Evolutionary conservation across 2,888 invertebrate species (phyloP).

Genomic region (Nemapogon koenigi): DNA sequence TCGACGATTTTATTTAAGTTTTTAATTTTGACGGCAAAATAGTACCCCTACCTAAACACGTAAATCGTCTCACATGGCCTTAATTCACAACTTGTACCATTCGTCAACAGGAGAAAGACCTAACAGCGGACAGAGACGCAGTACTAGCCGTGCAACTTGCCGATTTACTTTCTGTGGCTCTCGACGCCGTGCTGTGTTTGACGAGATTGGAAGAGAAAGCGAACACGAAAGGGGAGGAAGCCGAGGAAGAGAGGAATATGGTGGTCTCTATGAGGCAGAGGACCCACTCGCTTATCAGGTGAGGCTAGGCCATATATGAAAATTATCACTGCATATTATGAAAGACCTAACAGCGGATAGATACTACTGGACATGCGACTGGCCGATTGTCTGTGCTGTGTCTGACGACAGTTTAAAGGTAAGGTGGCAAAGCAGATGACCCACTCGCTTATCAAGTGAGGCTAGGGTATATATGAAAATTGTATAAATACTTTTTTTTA

Average conservation of each 20-base stretch:
- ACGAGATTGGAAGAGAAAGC: conserved; percentile 24
- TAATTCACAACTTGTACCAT: no score
- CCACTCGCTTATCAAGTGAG: no score
- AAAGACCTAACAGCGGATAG: no score
- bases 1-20: no score
- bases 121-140: conserved; percentile 31
- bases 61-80: neutral
- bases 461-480: no score
- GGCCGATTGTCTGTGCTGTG: no score
- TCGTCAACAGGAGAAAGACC: conserved; percentile 35
- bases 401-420: no score
- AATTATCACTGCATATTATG: no score
- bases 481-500: no score
- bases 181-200: conserved; percentile 37
- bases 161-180: conserved; percentile 35
- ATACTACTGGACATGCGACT: no score
- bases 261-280: conserved; percentile 26
- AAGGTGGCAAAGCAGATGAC: no score
- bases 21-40: conserved; percentile 2
- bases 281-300: conserved; percentile 42
- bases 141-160: conserved; percentile 33
- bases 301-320: no score
- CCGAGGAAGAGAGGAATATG: conserved; percentile 11
- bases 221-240: conserved; percentile 16
- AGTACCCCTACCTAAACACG: neutral